Evolutionary conservation across 2,797 vertebrate species (phyloP), one percentile per base, ranked within the genome.

Genomic region (Amphiprion clarkii): DNA sequence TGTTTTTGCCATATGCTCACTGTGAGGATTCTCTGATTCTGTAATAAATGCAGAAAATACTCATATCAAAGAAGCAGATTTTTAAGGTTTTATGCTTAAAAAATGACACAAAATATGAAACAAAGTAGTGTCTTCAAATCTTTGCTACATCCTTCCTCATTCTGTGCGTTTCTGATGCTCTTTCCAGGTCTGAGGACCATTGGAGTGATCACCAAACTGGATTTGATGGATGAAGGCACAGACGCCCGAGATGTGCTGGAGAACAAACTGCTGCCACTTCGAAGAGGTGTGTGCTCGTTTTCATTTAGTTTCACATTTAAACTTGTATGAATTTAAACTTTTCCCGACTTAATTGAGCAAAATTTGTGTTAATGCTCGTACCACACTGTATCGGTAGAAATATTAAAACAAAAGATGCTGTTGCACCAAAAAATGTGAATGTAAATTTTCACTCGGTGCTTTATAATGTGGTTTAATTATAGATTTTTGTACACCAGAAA

Each of bases 161-260:
- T 58, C 6, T 40, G 48, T 73, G 11, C 25, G 29, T 59, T 67
- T 76, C 54, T 2, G 13, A 8, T 29, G 3, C 25, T 2, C 25
- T 62, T 29, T 73, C 2, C 67, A 99, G 98, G 98, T 71, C 81
- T 96, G 76, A 89, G 98, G 83, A 99, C 97, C 1, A 99, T 99
- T 1, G 98, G 97, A 0, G 98, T 99, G 72, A 98, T 99, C 90
- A 99, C 98, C 71, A 99, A 99, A 65, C 94, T 99, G 74, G 98
- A 99, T 78, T 89, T 99, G 90, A 99, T 99, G 98, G 98, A 99
- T 0, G 98, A 99, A 40, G 98, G 98, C 74, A 99, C 98, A 0
- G 98, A 99, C 0, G 97, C 98, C 23, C 92, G 97, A 33, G 98
- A 99, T 0, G 90, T 99, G 19, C 88, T 99, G 89, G 98, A 99